A percentile compares a stretch with the other conserved stretches of the same genome.
Conservation (phyloP, 2,113 vertebrate genomes). For the Benitochromis conjunctus region DNA sequence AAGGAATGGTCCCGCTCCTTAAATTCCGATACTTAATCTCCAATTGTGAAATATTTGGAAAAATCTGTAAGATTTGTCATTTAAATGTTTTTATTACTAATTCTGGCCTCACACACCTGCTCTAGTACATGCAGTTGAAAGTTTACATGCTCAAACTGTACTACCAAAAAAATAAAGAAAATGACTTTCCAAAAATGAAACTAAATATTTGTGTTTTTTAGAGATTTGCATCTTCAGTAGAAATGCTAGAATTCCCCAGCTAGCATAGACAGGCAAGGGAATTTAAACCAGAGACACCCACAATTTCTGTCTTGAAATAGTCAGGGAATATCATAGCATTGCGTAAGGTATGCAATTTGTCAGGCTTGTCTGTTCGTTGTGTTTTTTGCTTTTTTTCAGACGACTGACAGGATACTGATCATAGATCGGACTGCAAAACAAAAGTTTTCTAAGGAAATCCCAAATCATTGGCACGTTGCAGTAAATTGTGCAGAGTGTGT, state of each 20-base stretch:
- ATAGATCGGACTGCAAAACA: not conserved
- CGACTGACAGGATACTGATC: not conserved
- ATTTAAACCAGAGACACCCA: not conserved
- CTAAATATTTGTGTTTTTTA: not conserved
- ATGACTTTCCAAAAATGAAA: not conserved
- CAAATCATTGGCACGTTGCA: conserved; percentile 44
- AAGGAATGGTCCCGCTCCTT: too few relatives aligned
- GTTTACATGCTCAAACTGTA: not conserved
- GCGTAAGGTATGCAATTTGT: not conserved
- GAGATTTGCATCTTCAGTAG: not conserved
- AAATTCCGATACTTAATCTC: too few relatives aligned
- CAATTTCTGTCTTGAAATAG: not conserved
- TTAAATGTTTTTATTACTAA: not conserved
- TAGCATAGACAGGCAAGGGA: not conserved
- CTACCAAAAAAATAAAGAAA: not conserved
- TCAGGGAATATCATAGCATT: not conserved
- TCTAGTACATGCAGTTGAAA: not conserved
- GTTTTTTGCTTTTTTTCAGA: not conserved
- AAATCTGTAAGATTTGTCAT: not conserved
- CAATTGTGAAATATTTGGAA: not conserved
- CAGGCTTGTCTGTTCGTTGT: not conserved
- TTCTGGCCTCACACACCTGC: not conserved
- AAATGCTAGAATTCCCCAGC: not conserved
- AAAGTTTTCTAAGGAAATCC: conserved; percentile 28
- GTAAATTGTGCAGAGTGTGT: conserved; percentile 44